These are phyloP conservation scores for Ptychobarbus kaznakovi DNA, from an alignment of 2,797 vertebrate genomes.

Conservation along the genomic window DNA sequence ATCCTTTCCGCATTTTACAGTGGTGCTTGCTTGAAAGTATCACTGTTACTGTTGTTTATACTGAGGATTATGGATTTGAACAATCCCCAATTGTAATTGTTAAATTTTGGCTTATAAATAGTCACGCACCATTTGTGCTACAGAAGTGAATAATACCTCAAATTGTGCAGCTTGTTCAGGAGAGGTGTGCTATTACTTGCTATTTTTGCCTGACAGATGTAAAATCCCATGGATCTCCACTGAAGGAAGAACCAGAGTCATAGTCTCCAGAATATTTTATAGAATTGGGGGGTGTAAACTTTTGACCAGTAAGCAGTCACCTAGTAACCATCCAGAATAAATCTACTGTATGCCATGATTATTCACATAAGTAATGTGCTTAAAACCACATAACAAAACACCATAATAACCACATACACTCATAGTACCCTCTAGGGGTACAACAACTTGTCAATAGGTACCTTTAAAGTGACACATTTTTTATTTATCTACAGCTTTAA, in stretches of 20 bases:
- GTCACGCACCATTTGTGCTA: background rate
- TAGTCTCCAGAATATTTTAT: background rate
- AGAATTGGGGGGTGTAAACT: background rate
- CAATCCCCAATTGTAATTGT: background rate
- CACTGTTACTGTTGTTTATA: background rate
- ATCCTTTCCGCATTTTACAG: background rate
- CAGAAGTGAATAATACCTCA: background rate
- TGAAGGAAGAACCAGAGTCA: background rate
- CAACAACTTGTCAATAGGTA: background rate
- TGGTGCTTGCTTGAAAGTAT: background rate
- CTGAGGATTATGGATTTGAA: background rate
- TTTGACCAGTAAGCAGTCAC: background rate
- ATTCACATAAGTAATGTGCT: background rate
- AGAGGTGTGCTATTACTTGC: conserved; percentile 7
- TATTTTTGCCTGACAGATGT: background rate
- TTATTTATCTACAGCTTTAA: background rate
- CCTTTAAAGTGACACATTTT: background rate
- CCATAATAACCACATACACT: background rate
- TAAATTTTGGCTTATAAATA: conserved; percentile 5
- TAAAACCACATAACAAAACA: background rate
- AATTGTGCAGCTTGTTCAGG: background rate
- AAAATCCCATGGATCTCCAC: background rate
- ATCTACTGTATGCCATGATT: too few species aligned
- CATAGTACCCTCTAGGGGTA: background rate
- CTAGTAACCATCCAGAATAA: background rate